Conservation (phyloP, 2,113 vertebrate genomes). For the Procavia capensis region DNA sequence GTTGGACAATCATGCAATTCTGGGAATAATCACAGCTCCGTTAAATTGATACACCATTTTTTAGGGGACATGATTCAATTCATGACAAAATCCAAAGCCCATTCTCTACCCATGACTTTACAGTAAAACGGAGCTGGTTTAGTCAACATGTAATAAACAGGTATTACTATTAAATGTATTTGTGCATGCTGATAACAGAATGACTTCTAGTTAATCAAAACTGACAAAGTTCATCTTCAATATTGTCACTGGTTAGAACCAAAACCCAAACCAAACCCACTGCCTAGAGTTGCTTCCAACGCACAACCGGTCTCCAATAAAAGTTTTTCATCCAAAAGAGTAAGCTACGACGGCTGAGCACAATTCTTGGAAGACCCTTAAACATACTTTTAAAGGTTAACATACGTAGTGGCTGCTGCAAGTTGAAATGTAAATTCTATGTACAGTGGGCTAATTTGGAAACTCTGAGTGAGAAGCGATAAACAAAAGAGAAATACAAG, state of each 20-base stretch:
- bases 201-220: background rate
- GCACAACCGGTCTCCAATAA: background rate
- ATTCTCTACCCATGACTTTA: too few species aligned
- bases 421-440: background rate
- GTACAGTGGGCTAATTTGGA: background rate
- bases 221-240: background rate
- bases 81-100: background rate
- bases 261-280: too few species aligned
- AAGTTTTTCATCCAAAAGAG: background rate
- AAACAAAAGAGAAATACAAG: background rate
- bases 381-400: background rate
- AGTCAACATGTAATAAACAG: background rate
- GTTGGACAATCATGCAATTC: too few species aligned
- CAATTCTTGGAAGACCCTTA: background rate
- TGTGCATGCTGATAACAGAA: background rate
- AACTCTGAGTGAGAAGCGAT: background rate
- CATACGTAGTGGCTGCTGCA: background rate
- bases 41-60: too few species aligned
- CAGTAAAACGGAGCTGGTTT: background rate
- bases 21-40: too few species aligned
- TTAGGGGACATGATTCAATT: too few species aligned
- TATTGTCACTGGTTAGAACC: background rate
- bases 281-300: too few species aligned
- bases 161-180: background rate
- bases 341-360: background rate